Conservation (phyloP, 2,113 vertebrate genomes). For the Rhinogobius similis region DNA sequence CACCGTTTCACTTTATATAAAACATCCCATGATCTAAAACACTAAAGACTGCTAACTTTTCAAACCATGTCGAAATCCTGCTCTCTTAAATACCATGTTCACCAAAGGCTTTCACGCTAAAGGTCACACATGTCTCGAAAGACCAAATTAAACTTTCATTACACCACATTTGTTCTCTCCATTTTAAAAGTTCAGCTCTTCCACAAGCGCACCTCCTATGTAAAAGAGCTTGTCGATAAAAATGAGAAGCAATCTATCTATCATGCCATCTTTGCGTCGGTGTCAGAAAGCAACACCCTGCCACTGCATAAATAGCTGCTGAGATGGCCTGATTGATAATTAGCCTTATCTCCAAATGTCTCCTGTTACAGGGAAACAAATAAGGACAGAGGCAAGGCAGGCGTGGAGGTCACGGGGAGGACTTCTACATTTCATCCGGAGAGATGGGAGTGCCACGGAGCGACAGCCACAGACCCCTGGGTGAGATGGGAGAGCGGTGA, state of each 20-base stretch:
- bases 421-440: conserved; percentile 75
- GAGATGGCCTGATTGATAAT: conserved; percentile 60
- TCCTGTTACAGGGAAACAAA: conserved; percentile 74
- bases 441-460: conserved; percentile 63
- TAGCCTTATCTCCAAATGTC: conserved; percentile 71
- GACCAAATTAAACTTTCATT: conserved; percentile 3
- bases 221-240: conserved; percentile 18
- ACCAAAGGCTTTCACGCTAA: not conserved
- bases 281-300: conserved; percentile 61
- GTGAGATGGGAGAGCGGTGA: conserved; percentile 76
- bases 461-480: conserved; percentile 69
- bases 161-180: conserved; percentile 9
- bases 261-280: conserved; percentile 45
- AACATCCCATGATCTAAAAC: not conserved
- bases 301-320: conserved; percentile 67
- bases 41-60: not conserved
- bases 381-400: conserved; percentile 57
- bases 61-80: not conserved
- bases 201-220: conserved; percentile 12
- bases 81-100: not conserved
- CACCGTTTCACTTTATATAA: not conserved
- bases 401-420: conserved; percentile 70
- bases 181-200: conserved; percentile 7
- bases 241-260: conserved; percentile 41
- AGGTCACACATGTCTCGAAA: conserved; percentile 1